phyloP scores from a whole-genome alignment of 2,113 vertebrate species.

The Zeus faber region DNA sequence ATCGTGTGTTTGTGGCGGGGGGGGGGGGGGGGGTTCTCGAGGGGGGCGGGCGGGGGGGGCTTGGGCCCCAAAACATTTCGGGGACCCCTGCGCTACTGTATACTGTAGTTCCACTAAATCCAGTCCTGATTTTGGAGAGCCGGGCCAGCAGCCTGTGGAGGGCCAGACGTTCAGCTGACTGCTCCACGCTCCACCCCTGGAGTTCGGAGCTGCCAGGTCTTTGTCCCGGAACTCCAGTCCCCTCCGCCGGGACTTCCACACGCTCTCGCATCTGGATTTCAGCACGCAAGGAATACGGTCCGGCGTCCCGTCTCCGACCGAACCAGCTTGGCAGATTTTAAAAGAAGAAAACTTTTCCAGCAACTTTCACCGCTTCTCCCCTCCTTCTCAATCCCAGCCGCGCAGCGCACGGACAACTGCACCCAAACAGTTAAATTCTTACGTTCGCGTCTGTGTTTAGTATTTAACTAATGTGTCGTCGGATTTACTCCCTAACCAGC shows the following conservation, averaged over 20 bases:
- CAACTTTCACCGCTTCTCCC: slow-evolving; percentile 1
- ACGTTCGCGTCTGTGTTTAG: slow-evolving; percentile 22
- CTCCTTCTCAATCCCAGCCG: slow-evolving; percentile 26
- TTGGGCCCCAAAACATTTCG: no score
- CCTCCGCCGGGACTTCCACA: slow-evolving; percentile 50
- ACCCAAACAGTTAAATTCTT: slow-evolving; percentile 4
- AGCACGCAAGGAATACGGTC: slow-evolving; percentile 44
- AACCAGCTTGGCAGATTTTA: slow-evolving; percentile 26
- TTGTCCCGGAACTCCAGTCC: slow-evolving; percentile 73
- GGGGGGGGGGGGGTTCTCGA: no score
- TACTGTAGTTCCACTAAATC: slow-evolving; percentile 40
- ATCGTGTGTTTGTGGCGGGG: no score
- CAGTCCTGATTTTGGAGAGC: slow-evolving; percentile 50
- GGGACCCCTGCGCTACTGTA: no score
- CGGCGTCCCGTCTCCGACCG: slow-evolving; percentile 38
- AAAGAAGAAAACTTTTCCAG: slow-evolving; percentile 4
- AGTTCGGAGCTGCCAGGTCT: slow-evolving; percentile 68
- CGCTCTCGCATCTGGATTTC: slow-evolving; percentile 67
- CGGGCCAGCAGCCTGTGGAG: background rate
- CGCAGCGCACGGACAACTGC: slow-evolving; percentile 8
- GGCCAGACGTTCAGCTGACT: slow-evolving; percentile 21
- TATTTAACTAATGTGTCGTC: slow-evolving; percentile 15
- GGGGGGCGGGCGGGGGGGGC: no score
- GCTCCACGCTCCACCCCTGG: slow-evolving; percentile 71
- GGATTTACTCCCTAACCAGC: slow-evolving; percentile 11